Evolutionary conservation across 2,797 vertebrate genomes (phyloP).

Genomic region (Halcyon badia): DNA sequence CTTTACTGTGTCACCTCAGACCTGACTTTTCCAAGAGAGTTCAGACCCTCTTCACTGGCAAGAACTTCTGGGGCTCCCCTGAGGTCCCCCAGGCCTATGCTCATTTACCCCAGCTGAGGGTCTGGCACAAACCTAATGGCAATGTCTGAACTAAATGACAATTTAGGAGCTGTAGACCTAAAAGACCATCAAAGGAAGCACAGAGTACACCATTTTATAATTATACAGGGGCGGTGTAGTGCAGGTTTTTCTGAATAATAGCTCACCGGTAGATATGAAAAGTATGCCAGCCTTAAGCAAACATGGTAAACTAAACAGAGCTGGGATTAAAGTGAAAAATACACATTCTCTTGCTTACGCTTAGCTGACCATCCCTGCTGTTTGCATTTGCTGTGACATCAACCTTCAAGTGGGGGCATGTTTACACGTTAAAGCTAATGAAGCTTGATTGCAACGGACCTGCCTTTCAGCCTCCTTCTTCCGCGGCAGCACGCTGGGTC

Average conservation of each 20-base stretch:
- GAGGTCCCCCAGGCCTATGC: neutral
- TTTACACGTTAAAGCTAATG: slow-evolving; percentile 12
- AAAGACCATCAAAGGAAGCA: neutral
- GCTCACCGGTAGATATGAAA: slow-evolving; percentile 20
- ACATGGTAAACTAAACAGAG: neutral
- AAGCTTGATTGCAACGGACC: neutral
- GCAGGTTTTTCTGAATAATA: neutral
- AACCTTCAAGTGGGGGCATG: slow-evolving; percentile 28
- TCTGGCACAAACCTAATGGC: neutral
- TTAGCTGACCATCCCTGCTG: slow-evolving; percentile 17
- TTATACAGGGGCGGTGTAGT: neutral
- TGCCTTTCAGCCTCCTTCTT: neutral
- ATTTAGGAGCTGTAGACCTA: neutral
- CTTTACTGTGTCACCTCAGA: neutral
- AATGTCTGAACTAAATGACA: neutral
- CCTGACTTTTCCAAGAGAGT: neutral
- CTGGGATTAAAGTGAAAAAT: slow-evolving; percentile 25
- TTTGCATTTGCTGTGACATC: slow-evolving; percentile 63
- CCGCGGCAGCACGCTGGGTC: fast-evolving
- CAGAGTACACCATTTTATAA: neutral
- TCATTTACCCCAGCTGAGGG: neutral
- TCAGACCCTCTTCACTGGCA: fast-evolving
- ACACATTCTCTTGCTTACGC: neutral
- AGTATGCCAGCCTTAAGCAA: slow-evolving; percentile 40
- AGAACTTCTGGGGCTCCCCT: neutral